phyloP scores from a whole-genome alignment of 1,140 invertebrate genomes.

The Drosophila watanabei region DNA sequence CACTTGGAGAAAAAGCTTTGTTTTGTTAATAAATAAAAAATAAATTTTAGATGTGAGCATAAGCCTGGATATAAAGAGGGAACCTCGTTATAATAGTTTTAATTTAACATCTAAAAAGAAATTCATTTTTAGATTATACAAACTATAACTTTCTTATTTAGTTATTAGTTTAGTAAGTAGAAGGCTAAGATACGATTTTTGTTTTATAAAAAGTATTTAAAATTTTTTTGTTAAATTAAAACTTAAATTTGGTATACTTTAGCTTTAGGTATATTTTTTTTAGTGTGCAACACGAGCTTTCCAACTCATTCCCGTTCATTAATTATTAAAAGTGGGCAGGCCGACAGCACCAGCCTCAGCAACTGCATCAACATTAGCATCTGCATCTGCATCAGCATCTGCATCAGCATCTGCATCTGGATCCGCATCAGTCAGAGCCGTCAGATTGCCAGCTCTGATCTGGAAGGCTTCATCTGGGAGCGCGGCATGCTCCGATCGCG shows the following conservation, averaged over 20 bases:
- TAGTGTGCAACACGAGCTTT: slow-evolving; percentile 2
- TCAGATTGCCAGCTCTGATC: slow-evolving; percentile 35
- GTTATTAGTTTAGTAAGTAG: background rate
- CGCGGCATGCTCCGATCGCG: slow-evolving; percentile 43
- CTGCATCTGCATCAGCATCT: slow-evolving; percentile 4
- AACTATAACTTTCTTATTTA: background rate
- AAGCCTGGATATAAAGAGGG: background rate
- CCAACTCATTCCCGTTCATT: slow-evolving; percentile 26
- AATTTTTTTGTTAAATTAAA: background rate
- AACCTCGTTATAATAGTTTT: background rate
- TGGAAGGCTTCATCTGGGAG: slow-evolving; percentile 40
- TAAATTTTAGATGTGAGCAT: background rate
- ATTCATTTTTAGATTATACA: background rate
- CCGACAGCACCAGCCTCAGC: background rate
- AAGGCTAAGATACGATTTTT: background rate
- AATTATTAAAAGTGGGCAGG: slow-evolving; percentile 37
- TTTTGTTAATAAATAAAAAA: background rate
- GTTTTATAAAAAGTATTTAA: background rate
- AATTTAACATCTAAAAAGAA: background rate
- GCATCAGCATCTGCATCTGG: slow-evolving; percentile 19
- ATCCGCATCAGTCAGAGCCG: slow-evolving; percentile 37
- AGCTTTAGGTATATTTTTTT: background rate
- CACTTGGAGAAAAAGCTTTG: slow-evolving; percentile 1
- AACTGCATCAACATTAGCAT: slow-evolving; percentile 1
- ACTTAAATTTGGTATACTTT: fast-evolving